Evolutionary conservation across 2,888 invertebrate species (phyloP), one percentile per base, ranked within the genome.

Genomic region (Syrphus vitripennis): DNA sequence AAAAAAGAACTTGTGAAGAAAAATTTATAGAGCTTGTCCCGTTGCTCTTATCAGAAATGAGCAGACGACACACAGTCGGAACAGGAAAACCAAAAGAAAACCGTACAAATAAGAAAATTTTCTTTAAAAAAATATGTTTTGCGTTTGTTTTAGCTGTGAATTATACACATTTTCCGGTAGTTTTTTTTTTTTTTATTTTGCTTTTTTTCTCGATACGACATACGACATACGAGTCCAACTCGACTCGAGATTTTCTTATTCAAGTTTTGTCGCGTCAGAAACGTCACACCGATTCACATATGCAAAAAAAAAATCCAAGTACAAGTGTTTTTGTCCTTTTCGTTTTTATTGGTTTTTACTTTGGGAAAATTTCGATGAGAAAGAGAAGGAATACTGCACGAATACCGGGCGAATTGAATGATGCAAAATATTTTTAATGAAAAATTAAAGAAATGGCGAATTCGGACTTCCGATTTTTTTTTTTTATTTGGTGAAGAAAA

Each of bases 101-200:
- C 61, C 78, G 75, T 59, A 50, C 40, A 75, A 78, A 75, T 78
- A 65, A 57, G 57, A 70, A 86, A 83, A 65, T 16, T 70, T 75
- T 75, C 10, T 6, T 59, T 71, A 29, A 57, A 63, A 70, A 74
- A 77, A 78, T 75, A 74, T 75, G 34, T 71, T 86, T 82, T 67
- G 21, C 69, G 63, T 63, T 83, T 70, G 74, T 78, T 83, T 59
- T 83, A 83, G 67, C 83, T 82, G 59, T 67, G 71, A 75, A 71
- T 79, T 79, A 83, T 79, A 83, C 83, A 87, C 87, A 87, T 83
- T 83, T 87, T 87, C 50, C 83, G 71, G 71, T 71, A 37, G 59
- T 65, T 82, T 69, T n/a, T n/a, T n/a, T n/a, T 83, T 55, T 74
- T 78, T 61, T 80, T 67, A 50, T 80, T 84, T 34, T 37, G 3